Conservation (phyloP, 2,113 vertebrate species). For the Craseonycteris thonglongyai region DNA sequence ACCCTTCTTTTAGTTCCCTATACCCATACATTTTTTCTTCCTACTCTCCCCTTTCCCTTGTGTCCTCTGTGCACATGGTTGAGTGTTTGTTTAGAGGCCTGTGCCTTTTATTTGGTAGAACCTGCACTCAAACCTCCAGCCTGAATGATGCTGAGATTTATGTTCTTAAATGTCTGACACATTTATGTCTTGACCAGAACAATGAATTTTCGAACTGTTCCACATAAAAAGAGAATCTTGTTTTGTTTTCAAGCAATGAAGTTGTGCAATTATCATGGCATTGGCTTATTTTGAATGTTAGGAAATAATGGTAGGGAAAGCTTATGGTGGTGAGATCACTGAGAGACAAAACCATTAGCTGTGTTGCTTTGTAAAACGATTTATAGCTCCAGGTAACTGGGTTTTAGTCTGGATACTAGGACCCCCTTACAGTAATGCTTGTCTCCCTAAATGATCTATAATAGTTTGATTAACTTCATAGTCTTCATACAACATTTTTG, state of each 20-base stretch:
- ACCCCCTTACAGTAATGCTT: background rate
- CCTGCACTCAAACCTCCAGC: background rate
- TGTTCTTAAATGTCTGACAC: slow-evolving; percentile 15
- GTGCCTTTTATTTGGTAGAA: background rate
- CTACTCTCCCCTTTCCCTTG: background rate
- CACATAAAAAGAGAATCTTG: slow-evolving; percentile 30
- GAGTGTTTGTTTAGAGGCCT: background rate
- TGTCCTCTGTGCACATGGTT: background rate
- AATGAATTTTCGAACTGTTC: slow-evolving; percentile 50
- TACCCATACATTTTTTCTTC: background rate
- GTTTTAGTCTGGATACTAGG: slow-evolving; percentile 17
- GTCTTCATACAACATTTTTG: background rate
- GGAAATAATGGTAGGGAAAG: slow-evolving; percentile 63
- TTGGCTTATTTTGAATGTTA: slow-evolving; percentile 59
- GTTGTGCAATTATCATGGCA: slow-evolving; percentile 57
- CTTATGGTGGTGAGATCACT: slow-evolving; percentile 46
- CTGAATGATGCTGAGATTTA: background rate
- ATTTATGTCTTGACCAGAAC: slow-evolving; percentile 24
- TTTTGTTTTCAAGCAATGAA: slow-evolving; percentile 33
- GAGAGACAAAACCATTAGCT: slow-evolving; percentile 57
- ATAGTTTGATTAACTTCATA: background rate
- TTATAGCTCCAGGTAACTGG: slow-evolving; percentile 34
- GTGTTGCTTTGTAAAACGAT: slow-evolving; percentile 35
- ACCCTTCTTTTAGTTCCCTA: background rate
- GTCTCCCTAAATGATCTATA: background rate